phyloP scores from a whole-genome alignment of 2,113 vertebrate species.

The human region DNA sequence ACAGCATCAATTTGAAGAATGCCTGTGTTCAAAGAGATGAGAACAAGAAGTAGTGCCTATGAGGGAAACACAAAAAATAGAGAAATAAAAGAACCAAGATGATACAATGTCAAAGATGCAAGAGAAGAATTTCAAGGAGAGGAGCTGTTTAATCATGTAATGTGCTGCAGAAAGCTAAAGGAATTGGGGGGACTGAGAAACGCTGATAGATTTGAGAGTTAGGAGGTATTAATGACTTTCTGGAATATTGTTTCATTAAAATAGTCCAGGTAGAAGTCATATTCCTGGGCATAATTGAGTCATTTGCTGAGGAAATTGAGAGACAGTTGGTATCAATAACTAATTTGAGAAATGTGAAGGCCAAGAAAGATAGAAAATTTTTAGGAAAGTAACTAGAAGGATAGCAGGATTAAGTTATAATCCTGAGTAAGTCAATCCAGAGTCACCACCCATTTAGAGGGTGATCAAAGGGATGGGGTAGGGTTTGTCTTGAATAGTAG shows the following conservation, averaged over 20 bases:
- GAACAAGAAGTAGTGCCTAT: not conserved
- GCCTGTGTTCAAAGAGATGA: not conserved
- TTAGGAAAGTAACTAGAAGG: not conserved
- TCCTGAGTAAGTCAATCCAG: not conserved
- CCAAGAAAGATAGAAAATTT: not conserved
- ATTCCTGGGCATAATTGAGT: not conserved
- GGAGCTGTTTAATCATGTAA: not conserved
- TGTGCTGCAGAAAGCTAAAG: not conserved
- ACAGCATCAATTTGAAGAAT: slow-evolving; percentile 4
- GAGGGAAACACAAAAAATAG: not conserved
- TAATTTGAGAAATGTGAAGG: slow-evolving; percentile 29
- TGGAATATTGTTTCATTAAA: not conserved
- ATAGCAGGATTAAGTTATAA: not conserved
- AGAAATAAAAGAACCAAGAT: not conserved
- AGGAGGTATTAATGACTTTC: not conserved
- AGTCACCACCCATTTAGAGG: not conserved
- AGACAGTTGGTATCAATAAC: not conserved
- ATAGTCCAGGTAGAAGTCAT: not conserved
- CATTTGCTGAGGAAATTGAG: not conserved
- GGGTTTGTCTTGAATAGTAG: not conserved
- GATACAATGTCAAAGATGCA: not conserved
- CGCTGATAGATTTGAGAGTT: not conserved
- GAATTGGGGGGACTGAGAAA: not conserved
- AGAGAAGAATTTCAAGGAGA: slow-evolving; percentile 22
- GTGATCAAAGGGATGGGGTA: not conserved